phyloP scores from a whole-genome alignment of 2,888 invertebrate species.

The Seira musarum region DNA sequence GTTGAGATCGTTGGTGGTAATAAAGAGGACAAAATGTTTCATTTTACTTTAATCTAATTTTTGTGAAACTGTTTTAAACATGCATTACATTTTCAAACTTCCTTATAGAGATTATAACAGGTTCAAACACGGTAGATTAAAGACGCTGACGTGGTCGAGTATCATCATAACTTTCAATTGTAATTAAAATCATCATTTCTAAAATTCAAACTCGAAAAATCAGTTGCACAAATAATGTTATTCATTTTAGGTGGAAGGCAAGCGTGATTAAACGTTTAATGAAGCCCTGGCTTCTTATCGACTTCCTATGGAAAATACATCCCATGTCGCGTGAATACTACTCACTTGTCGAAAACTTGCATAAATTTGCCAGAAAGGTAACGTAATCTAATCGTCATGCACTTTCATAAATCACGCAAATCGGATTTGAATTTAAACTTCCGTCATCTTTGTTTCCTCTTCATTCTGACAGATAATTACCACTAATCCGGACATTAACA shows the following conservation, averaged over 20 bases:
- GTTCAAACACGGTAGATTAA: constrained; percentile 15
- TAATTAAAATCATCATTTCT: too few relatives aligned
- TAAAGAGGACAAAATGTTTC: too few relatives aligned
- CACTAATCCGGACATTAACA: too few relatives aligned
- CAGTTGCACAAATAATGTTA: background rate
- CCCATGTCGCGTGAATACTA: constrained; percentile 20
- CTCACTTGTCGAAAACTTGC: constrained; percentile 13
- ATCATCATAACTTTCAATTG: constrained; percentile 43
- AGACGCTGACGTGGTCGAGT: constrained; percentile 21
- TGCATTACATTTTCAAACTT: background rate
- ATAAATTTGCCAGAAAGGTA: constrained; percentile 13
- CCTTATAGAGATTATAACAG: constrained; percentile 20
- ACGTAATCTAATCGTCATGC: too few relatives aligned
- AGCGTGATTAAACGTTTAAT: constrained; percentile 8
- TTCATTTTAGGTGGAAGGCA: constrained; percentile 35
- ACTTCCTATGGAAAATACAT: constrained; percentile 26
- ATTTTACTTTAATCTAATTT: background rate
- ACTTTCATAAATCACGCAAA: too few relatives aligned
- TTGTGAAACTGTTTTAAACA: background rate
- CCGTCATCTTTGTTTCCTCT: too few relatives aligned
- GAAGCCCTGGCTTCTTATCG: constrained; percentile 26
- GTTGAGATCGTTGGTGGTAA: constrained; percentile 29
- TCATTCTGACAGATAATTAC: too few relatives aligned
- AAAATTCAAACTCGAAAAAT: background rate
- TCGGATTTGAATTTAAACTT: too few relatives aligned